Percentiles rank a stretch among this genome's conserved stretches.
Evolutionary conservation across 1,140 invertebrate genomes (phyloP).

Genomic region (Pseudomyrmex concolor): DNA sequence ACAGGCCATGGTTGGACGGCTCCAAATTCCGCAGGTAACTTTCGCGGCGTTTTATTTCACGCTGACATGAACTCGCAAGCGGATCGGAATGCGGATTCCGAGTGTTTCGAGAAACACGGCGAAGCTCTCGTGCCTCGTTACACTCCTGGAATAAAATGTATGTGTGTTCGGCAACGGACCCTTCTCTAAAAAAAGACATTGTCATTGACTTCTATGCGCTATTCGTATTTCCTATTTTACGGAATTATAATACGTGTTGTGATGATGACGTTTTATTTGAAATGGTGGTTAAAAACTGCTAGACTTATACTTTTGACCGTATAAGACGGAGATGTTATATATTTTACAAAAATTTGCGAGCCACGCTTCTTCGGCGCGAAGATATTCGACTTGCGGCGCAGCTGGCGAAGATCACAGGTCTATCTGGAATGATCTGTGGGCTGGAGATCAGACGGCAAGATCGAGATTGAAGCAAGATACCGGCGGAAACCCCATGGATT

Average conservation of each 20-base stretch:
- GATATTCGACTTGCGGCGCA: conserved; percentile 57
- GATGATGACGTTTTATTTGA: too few relatives aligned
- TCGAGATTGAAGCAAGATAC: conserved; percentile 75
- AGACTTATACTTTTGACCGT: too few relatives aligned
- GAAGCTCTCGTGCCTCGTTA: conserved; percentile 62
- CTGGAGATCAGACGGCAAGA: conserved; percentile 67
- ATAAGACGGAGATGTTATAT: too few relatives aligned
- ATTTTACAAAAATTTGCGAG: conserved; percentile 2
- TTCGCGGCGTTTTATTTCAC: conserved; percentile 20
- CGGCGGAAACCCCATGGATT: conserved; percentile 72
- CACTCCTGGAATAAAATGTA: conserved; percentile 69
- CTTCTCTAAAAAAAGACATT: conserved; percentile 70
- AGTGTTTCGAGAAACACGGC: conserved; percentile 59
- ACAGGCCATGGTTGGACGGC: conserved; percentile 31
- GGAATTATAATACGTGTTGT: not conserved
- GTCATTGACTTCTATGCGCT: conserved; percentile 30
- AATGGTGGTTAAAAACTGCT: not conserved
- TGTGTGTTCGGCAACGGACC: conserved; percentile 42
- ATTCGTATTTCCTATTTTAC: conserved; percentile 44
- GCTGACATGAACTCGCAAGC: not conserved
- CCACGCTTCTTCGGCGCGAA: not conserved
- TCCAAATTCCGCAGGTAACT: conserved; percentile 55
- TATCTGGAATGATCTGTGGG: conserved; percentile 72
- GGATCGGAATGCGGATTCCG: conserved; percentile 66
- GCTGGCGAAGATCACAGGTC: conserved; percentile 65